phyloP scores from a whole-genome alignment of 1,140 invertebrate genomes.

The Drosophila ohnishii region DNA sequence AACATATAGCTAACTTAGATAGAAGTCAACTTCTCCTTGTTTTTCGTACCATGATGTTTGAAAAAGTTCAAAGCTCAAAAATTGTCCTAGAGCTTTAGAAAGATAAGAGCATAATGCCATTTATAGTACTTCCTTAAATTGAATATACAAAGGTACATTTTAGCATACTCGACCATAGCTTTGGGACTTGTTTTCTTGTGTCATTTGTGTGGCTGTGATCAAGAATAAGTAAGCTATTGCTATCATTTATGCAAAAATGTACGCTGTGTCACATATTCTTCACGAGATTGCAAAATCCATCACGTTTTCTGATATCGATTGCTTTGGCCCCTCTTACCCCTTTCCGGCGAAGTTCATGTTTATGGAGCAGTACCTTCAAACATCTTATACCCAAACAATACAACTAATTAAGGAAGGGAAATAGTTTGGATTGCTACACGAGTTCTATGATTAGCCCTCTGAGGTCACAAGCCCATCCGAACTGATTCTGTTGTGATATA shows the following conservation, averaged over 20 bases:
- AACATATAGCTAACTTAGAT: too few relatives aligned
- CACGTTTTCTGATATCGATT: conserved; percentile 10
- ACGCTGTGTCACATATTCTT: conserved; percentile 50
- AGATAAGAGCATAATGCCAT: too few relatives aligned
- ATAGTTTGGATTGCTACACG: conserved; percentile 39
- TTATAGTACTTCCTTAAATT: too few relatives aligned
- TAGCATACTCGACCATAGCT: background rate
- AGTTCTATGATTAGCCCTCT: conserved; percentile 61
- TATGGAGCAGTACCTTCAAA: background rate
- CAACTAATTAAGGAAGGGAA: conserved; percentile 16
- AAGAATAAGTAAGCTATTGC: background rate
- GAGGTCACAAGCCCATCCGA: conserved; percentile 44
- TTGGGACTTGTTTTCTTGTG: background rate
- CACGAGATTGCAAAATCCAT: conserved; percentile 7
- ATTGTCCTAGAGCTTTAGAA: too few relatives aligned
- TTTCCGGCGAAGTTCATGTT: background rate
- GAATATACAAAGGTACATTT: too few relatives aligned
- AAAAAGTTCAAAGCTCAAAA: too few relatives aligned
- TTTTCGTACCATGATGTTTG: too few relatives aligned
- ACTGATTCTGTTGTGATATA: conserved; percentile 56
- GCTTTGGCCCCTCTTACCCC: background rate
- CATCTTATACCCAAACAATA: background rate
- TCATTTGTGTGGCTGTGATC: background rate
- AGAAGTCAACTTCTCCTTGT: too few relatives aligned
- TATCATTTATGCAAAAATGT: conserved; percentile 25